These are phyloP conservation scores for Cichlasoma orientale DNA, from an alignment of 2,797 vertebrate species.

Conservation along the genomic window DNA sequence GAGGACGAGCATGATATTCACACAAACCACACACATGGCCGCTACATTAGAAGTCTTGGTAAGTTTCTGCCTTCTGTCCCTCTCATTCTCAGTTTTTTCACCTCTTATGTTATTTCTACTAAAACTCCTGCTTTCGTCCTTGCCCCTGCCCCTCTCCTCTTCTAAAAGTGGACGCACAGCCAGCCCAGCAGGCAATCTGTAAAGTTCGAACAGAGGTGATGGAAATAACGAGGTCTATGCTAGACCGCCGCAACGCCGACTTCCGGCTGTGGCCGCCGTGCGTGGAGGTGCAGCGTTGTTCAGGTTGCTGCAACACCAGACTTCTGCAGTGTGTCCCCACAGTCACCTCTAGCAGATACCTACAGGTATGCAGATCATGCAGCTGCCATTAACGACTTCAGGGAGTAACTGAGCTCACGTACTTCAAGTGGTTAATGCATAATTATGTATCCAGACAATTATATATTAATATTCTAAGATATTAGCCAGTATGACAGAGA, in stretches of 20 bases:
- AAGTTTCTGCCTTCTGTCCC: constrained; percentile 34
- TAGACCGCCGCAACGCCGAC: constrained; percentile 91
- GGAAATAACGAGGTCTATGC: constrained; percentile 89
- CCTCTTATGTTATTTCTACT: neutral
- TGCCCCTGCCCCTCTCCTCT: neutral
- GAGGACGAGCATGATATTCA: constrained; percentile 59
- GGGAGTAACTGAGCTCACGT: neutral
- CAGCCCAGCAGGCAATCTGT: constrained; percentile 87
- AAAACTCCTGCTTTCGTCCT: neutral
- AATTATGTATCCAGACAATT: neutral
- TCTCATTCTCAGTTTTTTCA: neutral
- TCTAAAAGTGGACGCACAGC: constrained; percentile 65
- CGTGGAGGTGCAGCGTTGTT: constrained; percentile 96
- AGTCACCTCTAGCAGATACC: constrained; percentile 80
- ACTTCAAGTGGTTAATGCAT: neutral
- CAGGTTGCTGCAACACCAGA: constrained; percentile 90
- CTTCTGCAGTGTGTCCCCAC: constrained; percentile 84
- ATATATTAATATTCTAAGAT: neutral
- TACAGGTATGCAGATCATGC: constrained; percentile 81
- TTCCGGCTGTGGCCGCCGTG: constrained; percentile 92
- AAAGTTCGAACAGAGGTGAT: constrained; percentile 91
- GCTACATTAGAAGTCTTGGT: constrained; percentile 78
- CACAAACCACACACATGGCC: constrained; percentile 60
- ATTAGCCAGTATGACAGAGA: neutral
- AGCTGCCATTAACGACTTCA: neutral